A percentile compares a stretch with the other conserved stretches of the same genome.
Conservation (phyloP, 2,113 vertebrate species). For the Nettapus auritus region DNA sequence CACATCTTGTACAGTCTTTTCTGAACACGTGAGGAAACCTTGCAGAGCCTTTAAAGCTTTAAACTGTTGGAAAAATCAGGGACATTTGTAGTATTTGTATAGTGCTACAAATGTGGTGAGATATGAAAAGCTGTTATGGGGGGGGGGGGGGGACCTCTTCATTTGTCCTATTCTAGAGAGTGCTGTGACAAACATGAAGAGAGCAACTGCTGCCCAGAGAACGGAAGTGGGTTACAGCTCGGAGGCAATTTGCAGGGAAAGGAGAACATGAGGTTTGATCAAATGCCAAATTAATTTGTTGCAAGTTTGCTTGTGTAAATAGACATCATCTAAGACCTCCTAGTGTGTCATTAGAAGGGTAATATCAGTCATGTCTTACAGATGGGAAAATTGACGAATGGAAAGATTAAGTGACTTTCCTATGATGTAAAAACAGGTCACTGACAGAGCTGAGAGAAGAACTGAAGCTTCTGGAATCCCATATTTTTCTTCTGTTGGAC, state of each 20-base stretch:
- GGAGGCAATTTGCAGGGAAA: neutral
- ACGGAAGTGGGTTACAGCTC: neutral
- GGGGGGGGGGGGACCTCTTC: neutral
- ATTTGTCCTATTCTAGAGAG: neutral
- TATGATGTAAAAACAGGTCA: neutral
- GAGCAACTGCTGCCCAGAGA: neutral
- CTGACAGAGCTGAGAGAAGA: neutral
- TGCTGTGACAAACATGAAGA: neutral
- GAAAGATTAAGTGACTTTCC: neutral
- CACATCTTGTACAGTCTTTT: neutral
- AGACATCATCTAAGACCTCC: neutral
- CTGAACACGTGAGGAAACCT: neutral
- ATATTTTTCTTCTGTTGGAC: neutral
- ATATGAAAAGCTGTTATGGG: neutral
- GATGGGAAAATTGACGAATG: neutral
- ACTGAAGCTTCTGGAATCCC: neutral
- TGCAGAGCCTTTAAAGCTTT: neutral
- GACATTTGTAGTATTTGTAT: neutral
- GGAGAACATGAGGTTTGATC: neutral
- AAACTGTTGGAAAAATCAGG: neutral
- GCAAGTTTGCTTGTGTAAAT: neutral
- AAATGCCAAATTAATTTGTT: conserved; percentile 21
- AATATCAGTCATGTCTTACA: neutral
- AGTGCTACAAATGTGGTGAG: neutral
- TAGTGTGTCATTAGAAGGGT: neutral